Evolutionary conservation across 1,140 invertebrate species (phyloP).

Genomic region (Drosophila malerkotliana): DNA sequence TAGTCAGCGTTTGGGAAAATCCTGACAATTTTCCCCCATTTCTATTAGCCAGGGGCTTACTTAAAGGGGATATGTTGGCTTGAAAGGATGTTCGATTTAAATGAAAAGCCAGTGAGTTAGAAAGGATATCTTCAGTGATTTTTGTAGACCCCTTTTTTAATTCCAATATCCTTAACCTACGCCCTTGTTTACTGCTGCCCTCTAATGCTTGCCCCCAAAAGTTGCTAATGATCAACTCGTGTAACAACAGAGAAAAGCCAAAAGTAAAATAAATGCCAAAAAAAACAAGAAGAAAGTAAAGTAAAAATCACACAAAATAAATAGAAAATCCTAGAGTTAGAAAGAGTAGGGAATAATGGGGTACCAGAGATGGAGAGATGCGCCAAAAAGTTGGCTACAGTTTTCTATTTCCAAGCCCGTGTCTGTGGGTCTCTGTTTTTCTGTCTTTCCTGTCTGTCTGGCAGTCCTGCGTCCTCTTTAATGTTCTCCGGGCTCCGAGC

Average conservation of each 20-base stretch:
- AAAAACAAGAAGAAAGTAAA: constrained; percentile 41
- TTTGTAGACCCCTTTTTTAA: not conserved
- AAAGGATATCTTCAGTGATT: not conserved
- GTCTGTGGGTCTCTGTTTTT: constrained; percentile 28
- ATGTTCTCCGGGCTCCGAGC: constrained; percentile 54
- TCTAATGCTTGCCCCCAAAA: constrained; percentile 43
- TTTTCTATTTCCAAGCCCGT: constrained; percentile 46
- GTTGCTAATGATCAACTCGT: constrained; percentile 73
- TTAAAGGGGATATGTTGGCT: not conserved
- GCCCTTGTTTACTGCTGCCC: constrained; percentile 10
- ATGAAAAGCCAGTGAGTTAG: too few species aligned
- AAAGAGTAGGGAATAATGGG: constrained; percentile 9
- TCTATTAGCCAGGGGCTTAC: constrained; percentile 14
- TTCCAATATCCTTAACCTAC: constrained; percentile 3
- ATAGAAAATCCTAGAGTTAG: constrained; percentile 12
- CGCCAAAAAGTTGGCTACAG: constrained; percentile 74
- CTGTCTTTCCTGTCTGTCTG: constrained; percentile 38
- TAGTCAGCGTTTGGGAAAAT: constrained; percentile 17
- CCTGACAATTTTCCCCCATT: constrained; percentile 9
- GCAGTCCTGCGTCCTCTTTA: constrained; percentile 53
- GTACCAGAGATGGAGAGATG: constrained; percentile 11
- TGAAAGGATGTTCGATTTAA: not conserved
- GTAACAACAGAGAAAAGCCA: constrained; percentile 50
- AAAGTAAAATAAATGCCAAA: constrained; percentile 51
- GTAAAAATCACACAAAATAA: constrained; percentile 27